Percentiles rank a stretch among this genome's conserved stretches.
phyloP scores from a whole-genome alignment of 2,888 invertebrate genomes.

The Metacarcinus magister region DNA sequence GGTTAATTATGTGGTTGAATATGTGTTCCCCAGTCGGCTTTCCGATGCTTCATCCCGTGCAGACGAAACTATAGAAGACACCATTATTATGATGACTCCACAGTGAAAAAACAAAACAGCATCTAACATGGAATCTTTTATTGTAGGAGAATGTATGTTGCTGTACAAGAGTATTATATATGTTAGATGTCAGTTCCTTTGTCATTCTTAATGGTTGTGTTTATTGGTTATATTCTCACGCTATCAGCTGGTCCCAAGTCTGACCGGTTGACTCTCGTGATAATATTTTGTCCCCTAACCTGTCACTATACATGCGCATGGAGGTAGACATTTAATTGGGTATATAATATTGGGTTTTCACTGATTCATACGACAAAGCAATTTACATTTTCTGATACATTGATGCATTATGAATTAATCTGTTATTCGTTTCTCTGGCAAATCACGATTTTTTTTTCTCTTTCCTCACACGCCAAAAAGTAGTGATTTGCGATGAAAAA shows the following conservation, averaged over 20 bases:
- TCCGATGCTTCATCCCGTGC: conserved; percentile 56
- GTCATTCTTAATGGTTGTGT: too few relatives aligned
- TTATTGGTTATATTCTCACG: not conserved
- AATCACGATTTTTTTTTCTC: too few relatives aligned
- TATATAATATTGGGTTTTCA: too few relatives aligned
- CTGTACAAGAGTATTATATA: not conserved
- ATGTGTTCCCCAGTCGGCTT: not conserved
- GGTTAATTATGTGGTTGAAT: not conserved
- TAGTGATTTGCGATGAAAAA: too few relatives aligned
- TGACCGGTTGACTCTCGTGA: not conserved
- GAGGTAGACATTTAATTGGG: too few relatives aligned
- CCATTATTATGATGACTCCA: not conserved
- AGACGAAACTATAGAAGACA: conserved; percentile 68
- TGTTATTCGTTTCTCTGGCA: too few relatives aligned
- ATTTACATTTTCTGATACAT: too few relatives aligned
- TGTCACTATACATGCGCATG: too few relatives aligned
- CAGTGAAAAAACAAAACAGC: conserved; percentile 26
- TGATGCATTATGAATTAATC: too few relatives aligned
- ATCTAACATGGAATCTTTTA: not conserved
- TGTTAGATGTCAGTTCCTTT: not conserved
- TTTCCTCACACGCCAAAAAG: too few relatives aligned
- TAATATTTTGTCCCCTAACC: not conserved
- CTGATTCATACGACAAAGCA: too few relatives aligned
- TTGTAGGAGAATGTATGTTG: not conserved
- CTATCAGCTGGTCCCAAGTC: not conserved